Conservation (phyloP, 2,888 invertebrate genomes). For the Alentia gelatinosa region DNA sequence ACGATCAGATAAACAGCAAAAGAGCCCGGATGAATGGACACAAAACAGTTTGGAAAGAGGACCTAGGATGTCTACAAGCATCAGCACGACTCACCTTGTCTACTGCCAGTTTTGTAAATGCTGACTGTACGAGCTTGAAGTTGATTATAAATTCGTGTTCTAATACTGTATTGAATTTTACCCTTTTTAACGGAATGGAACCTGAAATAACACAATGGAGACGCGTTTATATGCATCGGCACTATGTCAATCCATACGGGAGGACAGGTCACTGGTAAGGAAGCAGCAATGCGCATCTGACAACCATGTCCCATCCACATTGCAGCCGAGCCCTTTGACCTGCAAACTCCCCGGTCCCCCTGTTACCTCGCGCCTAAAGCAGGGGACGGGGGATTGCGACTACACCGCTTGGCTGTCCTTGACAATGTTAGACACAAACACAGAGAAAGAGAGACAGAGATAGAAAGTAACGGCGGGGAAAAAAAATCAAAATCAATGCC, state of each 20-base stretch:
- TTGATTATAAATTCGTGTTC: slow-evolving; percentile 99
- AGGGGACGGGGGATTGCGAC: background rate
- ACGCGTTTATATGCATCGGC: slow-evolving; percentile 14
- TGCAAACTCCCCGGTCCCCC: background rate
- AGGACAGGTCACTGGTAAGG: slow-evolving; percentile 8
- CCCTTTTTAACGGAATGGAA: slow-evolving; percentile 88
- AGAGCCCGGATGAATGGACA: background rate
- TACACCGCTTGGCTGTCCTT: background rate
- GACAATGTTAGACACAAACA: slow-evolving; percentile 35
- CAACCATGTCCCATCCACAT: slow-evolving; percentile 20
- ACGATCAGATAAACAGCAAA: background rate
- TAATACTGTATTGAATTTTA: slow-evolving; percentile 98
- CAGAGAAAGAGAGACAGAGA: background rate
- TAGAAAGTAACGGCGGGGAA: background rate
- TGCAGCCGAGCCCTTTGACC: slow-evolving; percentile 28
- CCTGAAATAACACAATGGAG: slow-evolving; percentile 73
- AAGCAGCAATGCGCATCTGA: slow-evolving; percentile 45
- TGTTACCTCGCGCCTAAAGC: background rate
- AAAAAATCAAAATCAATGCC: background rate
- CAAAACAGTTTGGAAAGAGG: background rate
- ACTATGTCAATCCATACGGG: background rate
- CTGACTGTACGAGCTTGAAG: slow-evolving; percentile 97
- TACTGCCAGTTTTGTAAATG: slow-evolving; percentile 97
- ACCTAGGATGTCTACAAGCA: slow-evolving; percentile 39
- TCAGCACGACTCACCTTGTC: slow-evolving; percentile 91